Conservation (phyloP, 2,797 vertebrate genomes). For the Gymnothorax reevesii region DNA sequence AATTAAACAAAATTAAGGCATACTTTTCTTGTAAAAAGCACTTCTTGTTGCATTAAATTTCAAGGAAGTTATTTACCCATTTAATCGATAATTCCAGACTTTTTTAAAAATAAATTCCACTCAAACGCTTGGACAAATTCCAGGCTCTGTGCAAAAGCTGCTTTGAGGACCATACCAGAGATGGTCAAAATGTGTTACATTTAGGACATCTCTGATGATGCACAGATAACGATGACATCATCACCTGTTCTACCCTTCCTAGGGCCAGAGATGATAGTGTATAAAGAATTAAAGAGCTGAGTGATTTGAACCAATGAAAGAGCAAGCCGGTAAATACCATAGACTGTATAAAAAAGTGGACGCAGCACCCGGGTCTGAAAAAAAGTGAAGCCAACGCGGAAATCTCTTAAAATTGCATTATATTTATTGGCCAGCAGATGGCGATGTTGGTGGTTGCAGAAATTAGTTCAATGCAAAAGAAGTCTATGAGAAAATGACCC, state of each 20-base stretch:
- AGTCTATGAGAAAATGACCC: no score
- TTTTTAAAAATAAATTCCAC: not conserved
- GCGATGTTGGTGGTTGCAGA: no score
- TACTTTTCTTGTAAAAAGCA: no score
- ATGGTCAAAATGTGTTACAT: no score
- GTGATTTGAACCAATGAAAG: not conserved
- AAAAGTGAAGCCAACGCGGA: no score
- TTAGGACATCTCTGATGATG: not conserved
- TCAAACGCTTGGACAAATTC: not conserved
- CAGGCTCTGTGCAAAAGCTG: not conserved
- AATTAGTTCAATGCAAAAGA: no score
- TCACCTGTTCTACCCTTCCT: not conserved
- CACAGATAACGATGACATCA: not conserved
- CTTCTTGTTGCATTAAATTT: no score
- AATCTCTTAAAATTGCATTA: no score
- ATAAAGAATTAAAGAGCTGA: not conserved
- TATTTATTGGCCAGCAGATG: no score
- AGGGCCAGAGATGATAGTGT: not conserved
- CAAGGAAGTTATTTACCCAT: no score
- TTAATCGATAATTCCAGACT: not conserved
- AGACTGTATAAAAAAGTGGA: no score
- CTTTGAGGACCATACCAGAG: not conserved
- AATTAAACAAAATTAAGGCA: not conserved
- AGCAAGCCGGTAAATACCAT: not conserved
- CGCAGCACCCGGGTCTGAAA: no score